These are phyloP conservation scores for Battus philenor DNA, from an alignment of 1,140 invertebrate genomes.

Conservation along the genomic window DNA sequence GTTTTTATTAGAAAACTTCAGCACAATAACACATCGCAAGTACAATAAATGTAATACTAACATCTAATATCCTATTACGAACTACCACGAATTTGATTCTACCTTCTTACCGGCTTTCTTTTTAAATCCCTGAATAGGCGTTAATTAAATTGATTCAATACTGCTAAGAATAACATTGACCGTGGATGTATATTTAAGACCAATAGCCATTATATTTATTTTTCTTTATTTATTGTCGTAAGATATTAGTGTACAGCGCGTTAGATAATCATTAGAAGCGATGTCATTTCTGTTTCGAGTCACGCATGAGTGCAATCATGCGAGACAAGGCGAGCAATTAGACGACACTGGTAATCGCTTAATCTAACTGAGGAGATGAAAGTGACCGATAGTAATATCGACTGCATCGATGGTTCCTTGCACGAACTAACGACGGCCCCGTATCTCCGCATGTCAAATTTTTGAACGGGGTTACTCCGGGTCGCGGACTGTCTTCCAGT, in stretches of 20 bases:
- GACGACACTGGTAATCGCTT: constrained; percentile 61
- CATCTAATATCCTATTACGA: too few relatives aligned
- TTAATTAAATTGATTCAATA: too few relatives aligned
- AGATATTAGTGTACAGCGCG: constrained; percentile 27
- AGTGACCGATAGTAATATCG: constrained; percentile 57
- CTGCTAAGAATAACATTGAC: too few relatives aligned
- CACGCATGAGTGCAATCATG: constrained; percentile 44
- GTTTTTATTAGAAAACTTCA: too few relatives aligned
- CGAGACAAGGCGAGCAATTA: constrained; percentile 62
- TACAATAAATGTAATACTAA: too few relatives aligned
- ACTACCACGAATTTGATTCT: too few relatives aligned
- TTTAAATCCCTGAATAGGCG: too few relatives aligned
- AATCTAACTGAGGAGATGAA: constrained; percentile 64
- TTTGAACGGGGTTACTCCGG: constrained; percentile 27
- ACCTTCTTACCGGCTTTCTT: too few relatives aligned
- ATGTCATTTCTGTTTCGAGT: constrained; percentile 32
- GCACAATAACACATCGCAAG: too few relatives aligned
- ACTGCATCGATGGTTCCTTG: constrained; percentile 39
- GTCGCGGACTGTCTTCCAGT: too few relatives aligned
- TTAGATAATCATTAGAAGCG: constrained; percentile 34
- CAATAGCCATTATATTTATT: constrained; percentile 11
- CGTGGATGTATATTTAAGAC: constrained; percentile 2
- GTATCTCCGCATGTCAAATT: constrained; percentile 43
- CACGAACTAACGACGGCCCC: constrained; percentile 31
- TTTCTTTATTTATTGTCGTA: constrained; percentile 23